Evolutionary conservation across 1,140 invertebrate species (phyloP), one percentile per base, ranked within the genome.

Genomic region (Brachystomella parvula): DNA sequence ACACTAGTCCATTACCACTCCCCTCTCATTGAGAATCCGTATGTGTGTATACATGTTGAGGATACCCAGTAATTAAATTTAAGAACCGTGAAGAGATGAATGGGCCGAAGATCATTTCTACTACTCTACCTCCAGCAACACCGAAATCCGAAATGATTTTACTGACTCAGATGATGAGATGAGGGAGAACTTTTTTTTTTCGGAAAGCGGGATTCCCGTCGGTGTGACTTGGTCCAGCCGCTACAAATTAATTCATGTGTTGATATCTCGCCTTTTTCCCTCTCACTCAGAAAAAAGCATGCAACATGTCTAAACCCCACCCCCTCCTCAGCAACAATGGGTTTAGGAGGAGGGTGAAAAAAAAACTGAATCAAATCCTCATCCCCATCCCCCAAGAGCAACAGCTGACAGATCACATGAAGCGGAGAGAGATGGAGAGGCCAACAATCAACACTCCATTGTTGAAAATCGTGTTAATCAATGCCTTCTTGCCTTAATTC

Each of bases 221-320:
- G 9, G 6, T 53, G 12, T 19, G 24, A 26, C 12, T 15, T 24
- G 12, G 9, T 53, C 9, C 49, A 53, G 49, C 49, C 49, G 49
- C 49, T 53, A 26, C 49, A 53, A 53, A 53, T 53, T 53, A 53
- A 53, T 53, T 53, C 49, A 53, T 53, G 49, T 53, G 49, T 53
- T 53, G 49, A 53, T 53, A 6, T 53, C 49, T 24, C 49, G 21
- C 39, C 39, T 44, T 44, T 44, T 44, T n/a, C 39, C 39, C 9
- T 12, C 9, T n/a, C 9, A n/a, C 39, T n/a, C 39, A 12, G 9
- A 53, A n/a, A n/a, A n/a, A n/a, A n/a, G n/a, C 49, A 53, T 26
- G 49, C 49, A 53, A 53, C 49, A 53, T 6, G 12, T 44, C 9
- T 12, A 12, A 9, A 12, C 39, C 49, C 49, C 49, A 6, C 6